A percentile compares a stretch with the other conserved stretches of the same genome.
These are phyloP conservation scores for Otocyon megalotis DNA, from an alignment of 2,113 vertebrate genomes.

Conservation along the genomic window DNA sequence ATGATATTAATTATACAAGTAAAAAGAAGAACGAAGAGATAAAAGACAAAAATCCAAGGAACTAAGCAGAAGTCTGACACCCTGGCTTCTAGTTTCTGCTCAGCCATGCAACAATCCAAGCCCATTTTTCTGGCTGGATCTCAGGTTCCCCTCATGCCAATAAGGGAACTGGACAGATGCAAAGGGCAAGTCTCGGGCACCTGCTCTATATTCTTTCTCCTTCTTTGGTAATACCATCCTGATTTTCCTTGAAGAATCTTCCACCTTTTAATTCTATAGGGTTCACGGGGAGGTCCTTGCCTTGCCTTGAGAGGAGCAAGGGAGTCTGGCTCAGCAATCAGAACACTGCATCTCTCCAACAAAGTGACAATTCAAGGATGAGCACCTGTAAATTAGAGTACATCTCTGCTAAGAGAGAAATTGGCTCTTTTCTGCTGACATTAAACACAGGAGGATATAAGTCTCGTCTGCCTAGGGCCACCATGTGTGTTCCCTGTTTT, in stretches of 20 bases:
- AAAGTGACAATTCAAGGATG: background rate
- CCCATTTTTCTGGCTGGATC: background rate
- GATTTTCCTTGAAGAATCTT: background rate
- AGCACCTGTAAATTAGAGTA: background rate
- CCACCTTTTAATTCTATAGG: background rate
- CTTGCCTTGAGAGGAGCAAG: background rate
- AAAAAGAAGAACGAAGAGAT: background rate
- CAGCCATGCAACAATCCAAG: background rate
- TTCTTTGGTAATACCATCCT: background rate
- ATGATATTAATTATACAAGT: background rate
- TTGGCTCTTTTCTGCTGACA: background rate
- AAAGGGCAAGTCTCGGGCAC: background rate
- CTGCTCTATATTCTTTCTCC: background rate
- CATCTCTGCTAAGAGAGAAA: background rate
- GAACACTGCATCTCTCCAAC: background rate
- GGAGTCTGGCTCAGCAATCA: background rate
- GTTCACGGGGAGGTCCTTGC: background rate
- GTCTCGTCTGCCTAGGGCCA: background rate
- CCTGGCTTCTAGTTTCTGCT: background rate
- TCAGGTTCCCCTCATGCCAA: background rate
- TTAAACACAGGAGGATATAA: background rate
- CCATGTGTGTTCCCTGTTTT: background rate
- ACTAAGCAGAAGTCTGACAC: background rate
- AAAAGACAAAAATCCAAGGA: background rate
- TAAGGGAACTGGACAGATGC: background rate